These are phyloP conservation scores for Lordiphosa mommai DNA, from an alignment of 1,140 invertebrate species.

Conservation along the genomic window DNA sequence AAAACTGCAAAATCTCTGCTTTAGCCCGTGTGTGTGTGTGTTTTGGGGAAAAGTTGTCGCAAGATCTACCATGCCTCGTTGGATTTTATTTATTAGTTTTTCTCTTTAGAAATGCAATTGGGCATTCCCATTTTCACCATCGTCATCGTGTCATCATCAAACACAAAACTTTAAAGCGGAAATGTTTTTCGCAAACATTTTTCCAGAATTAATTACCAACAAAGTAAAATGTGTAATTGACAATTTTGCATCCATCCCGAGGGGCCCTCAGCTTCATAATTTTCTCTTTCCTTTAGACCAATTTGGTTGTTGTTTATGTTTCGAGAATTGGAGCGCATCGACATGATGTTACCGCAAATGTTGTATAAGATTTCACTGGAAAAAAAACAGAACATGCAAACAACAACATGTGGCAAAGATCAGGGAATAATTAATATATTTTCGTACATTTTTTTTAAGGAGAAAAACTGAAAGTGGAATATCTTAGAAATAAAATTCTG, in stretches of 20 bases:
- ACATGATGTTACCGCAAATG: conserved; percentile 28
- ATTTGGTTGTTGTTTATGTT: conserved; percentile 18
- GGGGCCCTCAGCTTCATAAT: neutral
- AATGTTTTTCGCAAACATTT: too few species aligned
- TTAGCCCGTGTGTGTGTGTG: neutral
- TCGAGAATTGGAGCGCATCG: conserved; percentile 62
- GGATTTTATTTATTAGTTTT: conserved; percentile 12
- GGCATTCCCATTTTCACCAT: too few species aligned
- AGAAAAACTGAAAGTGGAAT: neutral
- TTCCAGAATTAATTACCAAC: neutral
- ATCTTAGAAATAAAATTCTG: too few species aligned
- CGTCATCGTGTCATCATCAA: neutral
- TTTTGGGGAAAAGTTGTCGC: conserved; percentile 4
- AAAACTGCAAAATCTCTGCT: conserved; percentile 1
- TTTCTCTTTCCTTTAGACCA: neutral
- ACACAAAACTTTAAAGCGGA: neutral
- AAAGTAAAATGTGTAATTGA: neutral
- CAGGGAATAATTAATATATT: neutral
- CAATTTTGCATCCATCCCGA: conserved; percentile 30
- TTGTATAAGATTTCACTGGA: conserved; percentile 3
- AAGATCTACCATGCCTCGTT: conserved; percentile 2
- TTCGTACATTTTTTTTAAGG: neutral
- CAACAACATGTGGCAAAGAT: neutral
- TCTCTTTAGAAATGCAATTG: conserved; percentile 7
- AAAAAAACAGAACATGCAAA: neutral